Evolutionary conservation across 1,140 invertebrate genomes (phyloP).

Genomic region (Drosophila nebulosa): DNA sequence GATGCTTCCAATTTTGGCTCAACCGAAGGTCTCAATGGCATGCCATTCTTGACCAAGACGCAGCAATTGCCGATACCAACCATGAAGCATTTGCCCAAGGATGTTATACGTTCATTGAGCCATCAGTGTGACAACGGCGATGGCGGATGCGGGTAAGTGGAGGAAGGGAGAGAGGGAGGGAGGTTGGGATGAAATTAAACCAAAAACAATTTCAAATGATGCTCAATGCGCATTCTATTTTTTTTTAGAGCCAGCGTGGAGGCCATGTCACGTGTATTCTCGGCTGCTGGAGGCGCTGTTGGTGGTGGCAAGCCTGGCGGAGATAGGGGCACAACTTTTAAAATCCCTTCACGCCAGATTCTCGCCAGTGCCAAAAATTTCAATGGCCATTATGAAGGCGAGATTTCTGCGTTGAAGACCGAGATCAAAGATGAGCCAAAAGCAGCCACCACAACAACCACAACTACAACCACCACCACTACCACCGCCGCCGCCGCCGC

Average conservation of each 20-base stretch:
- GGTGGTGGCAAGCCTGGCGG: not conserved
- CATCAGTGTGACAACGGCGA: constrained; percentile 1
- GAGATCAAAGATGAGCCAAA: no score
- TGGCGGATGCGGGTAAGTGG: constrained; percentile 10
- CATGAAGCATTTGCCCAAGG: not conserved
- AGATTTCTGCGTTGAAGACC: no score
- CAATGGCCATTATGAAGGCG: constrained; percentile 2
- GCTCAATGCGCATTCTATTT: not conserved
- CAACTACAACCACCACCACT: no score
- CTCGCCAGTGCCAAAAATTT: not conserved
- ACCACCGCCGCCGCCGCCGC: no score
- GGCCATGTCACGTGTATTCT: not conserved
- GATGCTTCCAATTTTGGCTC: not conserved
- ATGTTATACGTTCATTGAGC: constrained; percentile 10
- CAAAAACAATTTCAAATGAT: not conserved
- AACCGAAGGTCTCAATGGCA: constrained; percentile 28
- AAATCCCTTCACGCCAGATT: not conserved
- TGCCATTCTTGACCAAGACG: constrained; percentile 40
- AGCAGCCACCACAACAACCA: no score
- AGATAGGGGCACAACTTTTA: no score
- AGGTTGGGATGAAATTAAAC: no score
- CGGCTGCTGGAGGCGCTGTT: not conserved
- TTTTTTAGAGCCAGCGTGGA: not conserved
- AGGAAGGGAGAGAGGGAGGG: no score
- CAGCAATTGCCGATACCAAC: constrained; percentile 22